phyloP scores from a whole-genome alignment of 2,113 vertebrate genomes.

The Laticauda colubrina region DNA sequence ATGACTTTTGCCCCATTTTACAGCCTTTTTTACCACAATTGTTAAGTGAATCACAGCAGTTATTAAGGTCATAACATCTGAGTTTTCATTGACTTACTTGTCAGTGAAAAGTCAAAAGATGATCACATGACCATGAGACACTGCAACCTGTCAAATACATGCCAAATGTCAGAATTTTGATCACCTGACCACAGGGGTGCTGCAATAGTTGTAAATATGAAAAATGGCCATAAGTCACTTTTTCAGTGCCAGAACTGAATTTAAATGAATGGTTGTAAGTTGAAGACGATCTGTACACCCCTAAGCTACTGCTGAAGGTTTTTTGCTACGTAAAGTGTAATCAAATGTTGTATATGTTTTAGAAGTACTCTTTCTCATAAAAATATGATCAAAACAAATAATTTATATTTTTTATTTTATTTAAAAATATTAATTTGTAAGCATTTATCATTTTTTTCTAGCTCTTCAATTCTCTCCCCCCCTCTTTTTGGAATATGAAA shows the following conservation, averaged over 20 bases:
- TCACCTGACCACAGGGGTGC: neutral
- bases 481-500: neutral
- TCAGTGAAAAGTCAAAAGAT: neutral
- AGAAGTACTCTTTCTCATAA: neutral
- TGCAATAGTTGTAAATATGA: neutral
- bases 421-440: neutral
- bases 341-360: neutral
- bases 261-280: neutral
- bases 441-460: neutral
- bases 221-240: neutral
- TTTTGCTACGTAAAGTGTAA: neutral
- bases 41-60: neutral
- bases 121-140: neutral
- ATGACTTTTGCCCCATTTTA: neutral
- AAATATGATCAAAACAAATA: neutral
- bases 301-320: neutral
- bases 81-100: neutral
- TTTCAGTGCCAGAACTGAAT: neutral
- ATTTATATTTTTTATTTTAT: neutral
- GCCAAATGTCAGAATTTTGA: neutral
- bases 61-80: neutral
- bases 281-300: neutral
- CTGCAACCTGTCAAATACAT: neutral
- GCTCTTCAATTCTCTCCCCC: neutral
- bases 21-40: neutral